Conservation (phyloP, 2,797 vertebrate species). For the Lithobates sylvaticus region DNA sequence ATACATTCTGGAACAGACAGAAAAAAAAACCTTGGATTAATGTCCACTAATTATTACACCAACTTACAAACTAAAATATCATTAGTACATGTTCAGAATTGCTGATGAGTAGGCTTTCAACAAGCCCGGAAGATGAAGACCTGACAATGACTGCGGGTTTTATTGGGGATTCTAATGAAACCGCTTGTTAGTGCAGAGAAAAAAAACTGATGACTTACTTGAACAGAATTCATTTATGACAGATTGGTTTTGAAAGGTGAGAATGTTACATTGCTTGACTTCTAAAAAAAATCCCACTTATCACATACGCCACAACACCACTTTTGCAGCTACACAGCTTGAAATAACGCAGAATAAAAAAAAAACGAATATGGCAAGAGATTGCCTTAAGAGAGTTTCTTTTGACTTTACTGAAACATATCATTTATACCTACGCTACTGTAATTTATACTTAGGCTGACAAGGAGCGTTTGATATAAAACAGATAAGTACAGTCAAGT, state of each 20-base stretch:
- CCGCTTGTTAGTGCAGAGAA: slow-evolving; percentile 24
- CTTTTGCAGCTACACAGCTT: slow-evolving; percentile 28
- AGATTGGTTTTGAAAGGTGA: slow-evolving; percentile 67
- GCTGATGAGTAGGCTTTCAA: background rate
- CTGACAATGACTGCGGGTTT: background rate
- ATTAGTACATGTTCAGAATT: background rate
- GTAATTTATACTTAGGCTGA: background rate
- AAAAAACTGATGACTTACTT: slow-evolving; percentile 11
- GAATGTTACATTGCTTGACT: slow-evolving; percentile 61
- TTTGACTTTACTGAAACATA: background rate
- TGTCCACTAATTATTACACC: background rate
- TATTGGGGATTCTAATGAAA: slow-evolving; percentile 55
- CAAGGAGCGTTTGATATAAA: background rate
- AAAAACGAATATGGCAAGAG: slow-evolving; percentile 3
- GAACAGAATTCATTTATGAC: slow-evolving; percentile 63
- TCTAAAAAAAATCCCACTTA: slow-evolving; percentile 68
- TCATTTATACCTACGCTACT: background rate
- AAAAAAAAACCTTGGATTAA: no score
- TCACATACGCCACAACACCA: slow-evolving; percentile 55
- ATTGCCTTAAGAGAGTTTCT: background rate
- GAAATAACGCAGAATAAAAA: background rate
- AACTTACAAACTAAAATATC: background rate
- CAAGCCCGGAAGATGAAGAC: background rate
- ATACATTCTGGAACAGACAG: no score
- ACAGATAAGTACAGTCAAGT: background rate